These are phyloP conservation scores for Turritopsis rubra DNA, from an alignment of 30 jellyfish, hydroid and myxozoan genomes.

Conservation along the genomic window DNA sequence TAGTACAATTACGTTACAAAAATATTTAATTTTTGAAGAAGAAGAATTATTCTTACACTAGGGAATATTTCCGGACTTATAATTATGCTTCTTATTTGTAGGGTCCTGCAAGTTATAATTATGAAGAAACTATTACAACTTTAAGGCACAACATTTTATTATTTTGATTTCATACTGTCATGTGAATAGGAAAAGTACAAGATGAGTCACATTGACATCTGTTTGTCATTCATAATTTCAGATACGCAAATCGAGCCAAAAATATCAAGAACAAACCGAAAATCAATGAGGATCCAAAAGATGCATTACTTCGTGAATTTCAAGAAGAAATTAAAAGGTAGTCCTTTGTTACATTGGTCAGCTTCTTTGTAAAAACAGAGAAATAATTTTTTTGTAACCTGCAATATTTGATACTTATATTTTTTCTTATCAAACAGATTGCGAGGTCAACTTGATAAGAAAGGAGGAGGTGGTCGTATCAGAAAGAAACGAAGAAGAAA, in stretches of 20 bases:
- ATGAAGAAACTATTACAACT: slow-evolving; percentile 91
- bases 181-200: no score
- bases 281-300: slow-evolving; percentile 97
- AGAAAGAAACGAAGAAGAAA: slow-evolving; percentile 4
- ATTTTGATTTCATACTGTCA: no score
- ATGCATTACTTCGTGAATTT: slow-evolving; percentile 88
- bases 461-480: slow-evolving; percentile 73
- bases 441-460: slow-evolving; percentile 68
- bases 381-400: no score
- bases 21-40: no score
- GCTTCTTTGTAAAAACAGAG: no score
- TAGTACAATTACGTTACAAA: no score
- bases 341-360: background rate
- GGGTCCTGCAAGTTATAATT: slow-evolving; percentile 89
- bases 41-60: no score
- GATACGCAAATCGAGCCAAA: slow-evolving; percentile 97
- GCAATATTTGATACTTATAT: background rate
- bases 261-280: slow-evolving; percentile 90
- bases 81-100: background rate
- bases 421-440: slow-evolving; percentile 34
- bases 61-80: no score
- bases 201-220: no score
- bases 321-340: slow-evolving; percentile 96
- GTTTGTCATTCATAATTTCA: slow-evolving; percentile 5
- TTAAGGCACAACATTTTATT: slow-evolving; percentile 46